These are phyloP conservation scores for Pristionchus mayeri DNA, from an alignment of 2,888 invertebrate species.

Conservation along the genomic window DNA sequence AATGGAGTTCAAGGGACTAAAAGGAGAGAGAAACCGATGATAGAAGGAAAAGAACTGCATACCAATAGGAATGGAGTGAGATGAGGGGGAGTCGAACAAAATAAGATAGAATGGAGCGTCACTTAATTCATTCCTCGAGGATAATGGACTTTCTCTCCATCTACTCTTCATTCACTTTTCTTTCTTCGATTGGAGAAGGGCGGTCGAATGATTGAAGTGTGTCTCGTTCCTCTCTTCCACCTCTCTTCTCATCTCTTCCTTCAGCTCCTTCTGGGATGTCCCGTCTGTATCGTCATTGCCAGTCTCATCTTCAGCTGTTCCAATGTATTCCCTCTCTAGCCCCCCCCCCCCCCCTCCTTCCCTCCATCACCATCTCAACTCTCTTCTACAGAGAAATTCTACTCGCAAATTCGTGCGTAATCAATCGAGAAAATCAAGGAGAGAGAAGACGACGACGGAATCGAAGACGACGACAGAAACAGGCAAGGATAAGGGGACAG, in stretches of 20 bases:
- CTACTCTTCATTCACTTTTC: neutral
- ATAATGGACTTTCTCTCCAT: too few species aligned
- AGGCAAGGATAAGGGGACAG: neutral
- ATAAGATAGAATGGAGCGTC: neutral
- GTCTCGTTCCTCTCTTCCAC: neutral
- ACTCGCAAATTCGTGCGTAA: neutral
- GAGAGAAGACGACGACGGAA: neutral
- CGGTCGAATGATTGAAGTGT: constrained; percentile 17
- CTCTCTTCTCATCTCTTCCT: neutral
- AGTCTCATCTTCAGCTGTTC: neutral
- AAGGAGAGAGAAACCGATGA: constrained; percentile 5
- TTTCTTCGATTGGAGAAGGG: neutral
- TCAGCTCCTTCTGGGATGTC: neutral
- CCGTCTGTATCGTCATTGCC: neutral
- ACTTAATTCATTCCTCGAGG: too few species aligned
- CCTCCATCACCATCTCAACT: neutral
- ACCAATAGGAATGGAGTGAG: neutral
- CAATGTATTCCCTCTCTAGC: neutral
- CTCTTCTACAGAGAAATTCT: neutral
- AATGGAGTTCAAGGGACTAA: neutral
- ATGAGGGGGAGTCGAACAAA: neutral
- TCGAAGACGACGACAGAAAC: neutral
- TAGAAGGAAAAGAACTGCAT: neutral
- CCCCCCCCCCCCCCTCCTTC: neutral
- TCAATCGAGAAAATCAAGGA: neutral